Conservation (phyloP, 2,797 vertebrate genomes). For the Salarias fasciatus region DNA sequence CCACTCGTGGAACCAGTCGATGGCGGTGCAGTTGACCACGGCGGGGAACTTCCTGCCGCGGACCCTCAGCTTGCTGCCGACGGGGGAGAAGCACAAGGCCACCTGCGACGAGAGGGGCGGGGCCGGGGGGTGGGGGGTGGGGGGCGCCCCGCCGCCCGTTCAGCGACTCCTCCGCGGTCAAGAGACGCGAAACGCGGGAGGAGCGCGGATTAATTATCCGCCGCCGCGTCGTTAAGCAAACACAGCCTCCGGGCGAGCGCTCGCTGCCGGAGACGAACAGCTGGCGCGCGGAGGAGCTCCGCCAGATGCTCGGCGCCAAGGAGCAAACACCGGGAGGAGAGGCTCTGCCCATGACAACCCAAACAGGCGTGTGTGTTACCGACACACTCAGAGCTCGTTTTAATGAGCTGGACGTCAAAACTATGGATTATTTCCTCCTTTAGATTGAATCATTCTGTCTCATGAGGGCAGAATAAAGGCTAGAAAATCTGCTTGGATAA, state of each 20-base stretch:
- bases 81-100: constrained; percentile 92
- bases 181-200: constrained; percentile 22
- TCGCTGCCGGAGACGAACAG: constrained; percentile 60
- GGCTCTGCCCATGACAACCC: too few species aligned
- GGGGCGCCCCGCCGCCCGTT: constrained; percentile 31
- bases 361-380: too few species aligned
- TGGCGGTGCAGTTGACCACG: constrained; percentile 87
- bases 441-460: too few species aligned
- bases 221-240: constrained; percentile 66
- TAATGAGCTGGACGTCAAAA: too few species aligned
- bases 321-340: constrained; percentile 47
- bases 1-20: constrained; percentile 97
- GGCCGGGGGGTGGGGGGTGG: neutral
- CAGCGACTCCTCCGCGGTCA: constrained; percentile 41
- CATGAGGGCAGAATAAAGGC: too few species aligned
- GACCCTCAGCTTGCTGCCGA: constrained; percentile 87
- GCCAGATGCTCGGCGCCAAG: constrained; percentile 55
- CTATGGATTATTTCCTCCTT: too few species aligned
- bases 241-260: constrained; percentile 55
- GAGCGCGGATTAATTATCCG: constrained; percentile 42
- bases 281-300: constrained; percentile 60
- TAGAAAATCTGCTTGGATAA: too few species aligned
- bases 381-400: too few species aligned
- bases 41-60: constrained; percentile 93
- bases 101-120: constrained; percentile 79